Conservation (phyloP, 2,888 invertebrate species). For the Xiphydria camelus region DNA sequence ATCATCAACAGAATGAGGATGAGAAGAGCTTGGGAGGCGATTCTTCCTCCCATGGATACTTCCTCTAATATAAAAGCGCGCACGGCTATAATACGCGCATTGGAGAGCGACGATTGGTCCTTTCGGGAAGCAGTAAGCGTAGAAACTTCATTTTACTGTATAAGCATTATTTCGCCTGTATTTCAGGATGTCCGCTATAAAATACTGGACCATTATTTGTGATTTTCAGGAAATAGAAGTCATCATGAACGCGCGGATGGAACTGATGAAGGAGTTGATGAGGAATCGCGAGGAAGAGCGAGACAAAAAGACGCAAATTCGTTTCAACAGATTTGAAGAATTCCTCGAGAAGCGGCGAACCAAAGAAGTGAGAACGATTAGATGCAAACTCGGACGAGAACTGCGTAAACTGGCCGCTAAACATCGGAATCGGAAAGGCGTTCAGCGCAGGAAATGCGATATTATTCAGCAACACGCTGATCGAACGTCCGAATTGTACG, state of each 20-base stretch:
- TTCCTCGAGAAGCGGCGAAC: constrained; percentile 63
- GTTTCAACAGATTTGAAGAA: constrained; percentile 59
- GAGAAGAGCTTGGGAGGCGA: constrained; percentile 67
- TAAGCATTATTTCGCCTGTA: too few relatives aligned
- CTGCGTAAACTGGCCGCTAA: constrained; percentile 60
- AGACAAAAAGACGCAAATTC: constrained; percentile 54
- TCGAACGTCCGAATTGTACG: constrained; percentile 67
- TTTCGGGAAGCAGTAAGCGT: constrained; percentile 72
- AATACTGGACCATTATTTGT: too few relatives aligned
- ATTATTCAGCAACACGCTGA: constrained; percentile 44
- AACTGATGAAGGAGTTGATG: constrained; percentile 70
- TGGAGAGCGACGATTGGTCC: constrained; percentile 83
- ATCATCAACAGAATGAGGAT: constrained; percentile 72
- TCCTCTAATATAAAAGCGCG: constrained; percentile 65
- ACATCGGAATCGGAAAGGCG: constrained; percentile 42
- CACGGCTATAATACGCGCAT: constrained; percentile 71
- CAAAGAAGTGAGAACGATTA: constrained; percentile 64
- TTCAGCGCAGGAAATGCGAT: constrained; percentile 6
- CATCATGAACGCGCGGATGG: constrained; percentile 69
- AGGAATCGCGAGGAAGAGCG: constrained; percentile 61
- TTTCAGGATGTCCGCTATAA: too few relatives aligned
- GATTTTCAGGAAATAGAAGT: constrained; percentile 69
- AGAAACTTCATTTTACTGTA: too few relatives aligned
- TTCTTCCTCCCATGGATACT: constrained; percentile 62
- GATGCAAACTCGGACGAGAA: constrained; percentile 54